These are phyloP conservation scores for Falco naumanni DNA, from an alignment of 2,797 vertebrate genomes.

Conservation along the genomic window DNA sequence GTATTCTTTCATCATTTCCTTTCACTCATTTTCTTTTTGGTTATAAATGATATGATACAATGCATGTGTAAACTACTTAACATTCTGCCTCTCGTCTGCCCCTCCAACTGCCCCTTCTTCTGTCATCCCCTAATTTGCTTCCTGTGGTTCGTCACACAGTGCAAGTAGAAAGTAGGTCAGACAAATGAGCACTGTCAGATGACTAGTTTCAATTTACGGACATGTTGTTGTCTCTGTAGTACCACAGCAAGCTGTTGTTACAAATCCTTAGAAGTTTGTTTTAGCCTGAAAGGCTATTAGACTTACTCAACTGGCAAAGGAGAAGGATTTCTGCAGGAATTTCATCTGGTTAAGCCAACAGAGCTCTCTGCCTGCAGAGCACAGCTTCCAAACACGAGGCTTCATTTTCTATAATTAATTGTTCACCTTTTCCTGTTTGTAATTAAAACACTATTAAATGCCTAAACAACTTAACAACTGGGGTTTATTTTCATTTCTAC, in stretches of 20 bases:
- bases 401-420: neutral
- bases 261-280: conserved; percentile 50
- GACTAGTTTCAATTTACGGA: conserved; percentile 15
- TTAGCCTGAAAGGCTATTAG: conserved; percentile 35
- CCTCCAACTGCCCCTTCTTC: neutral
- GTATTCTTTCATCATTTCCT: neutral
- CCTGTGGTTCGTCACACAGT: neutral
- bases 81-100: neutral
- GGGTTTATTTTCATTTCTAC: neutral
- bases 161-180: conserved; percentile 35
- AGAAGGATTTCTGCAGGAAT: conserved; percentile 41
- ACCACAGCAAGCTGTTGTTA: conserved; percentile 4
- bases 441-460: neutral
- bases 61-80: fast-evolving
- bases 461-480: neutral
- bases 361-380: neutral
- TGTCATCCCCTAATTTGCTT: neutral
- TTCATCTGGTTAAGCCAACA: conserved; percentile 23
- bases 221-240: conserved; percentile 16
- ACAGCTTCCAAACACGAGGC: neutral
- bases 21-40: neutral
- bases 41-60: neutral
- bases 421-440: neutral
- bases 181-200: conserved; percentile 1
- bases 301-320: conserved; percentile 20